Conservation (phyloP, 23 tunicate genomes). For the Clavelina lepadiformis region DNA sequence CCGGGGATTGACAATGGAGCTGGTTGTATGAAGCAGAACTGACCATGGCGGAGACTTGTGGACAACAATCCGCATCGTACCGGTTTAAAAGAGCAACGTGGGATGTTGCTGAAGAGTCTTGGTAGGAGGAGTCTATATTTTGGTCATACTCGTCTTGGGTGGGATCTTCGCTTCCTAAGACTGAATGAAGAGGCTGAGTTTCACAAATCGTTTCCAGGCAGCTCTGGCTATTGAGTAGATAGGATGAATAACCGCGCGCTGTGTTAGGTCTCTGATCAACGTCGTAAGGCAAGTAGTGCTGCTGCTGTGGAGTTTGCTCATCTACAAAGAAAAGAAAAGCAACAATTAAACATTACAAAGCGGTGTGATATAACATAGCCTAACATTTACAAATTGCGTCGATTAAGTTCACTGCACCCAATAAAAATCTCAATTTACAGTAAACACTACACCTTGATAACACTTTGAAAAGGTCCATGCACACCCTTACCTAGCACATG, state of each 20-base stretch:
- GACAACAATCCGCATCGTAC: no score
- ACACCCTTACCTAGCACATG: constrained; percentile 37
- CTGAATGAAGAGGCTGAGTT: constrained; percentile 81
- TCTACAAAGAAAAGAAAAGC: constrained; percentile 14
- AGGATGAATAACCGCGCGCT: neutral
- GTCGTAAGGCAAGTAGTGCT: neutral
- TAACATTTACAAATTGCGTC: no score
- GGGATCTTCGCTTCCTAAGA: constrained; percentile 13
- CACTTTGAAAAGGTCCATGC: constrained; percentile 10
- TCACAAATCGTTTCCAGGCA: constrained; percentile 76
- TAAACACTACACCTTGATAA: neutral
- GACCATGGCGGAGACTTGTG: no score
- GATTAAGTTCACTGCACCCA: no score
- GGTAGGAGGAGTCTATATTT: neutral
- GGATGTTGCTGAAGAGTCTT: neutral
- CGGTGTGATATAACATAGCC: no score
- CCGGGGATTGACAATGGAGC: no score
- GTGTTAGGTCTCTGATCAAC: neutral
- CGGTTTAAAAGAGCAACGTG: no score
- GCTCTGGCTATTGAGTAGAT: neutral
- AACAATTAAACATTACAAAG: no score
- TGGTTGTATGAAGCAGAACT: no score
- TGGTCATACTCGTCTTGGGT: neutral
- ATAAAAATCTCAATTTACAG: neutral
- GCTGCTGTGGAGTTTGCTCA: neutral